Evolutionary conservation across 2,113 vertebrate genomes (phyloP), one percentile per base, ranked within the genome.

Genomic region (Etia nguti): DNA sequence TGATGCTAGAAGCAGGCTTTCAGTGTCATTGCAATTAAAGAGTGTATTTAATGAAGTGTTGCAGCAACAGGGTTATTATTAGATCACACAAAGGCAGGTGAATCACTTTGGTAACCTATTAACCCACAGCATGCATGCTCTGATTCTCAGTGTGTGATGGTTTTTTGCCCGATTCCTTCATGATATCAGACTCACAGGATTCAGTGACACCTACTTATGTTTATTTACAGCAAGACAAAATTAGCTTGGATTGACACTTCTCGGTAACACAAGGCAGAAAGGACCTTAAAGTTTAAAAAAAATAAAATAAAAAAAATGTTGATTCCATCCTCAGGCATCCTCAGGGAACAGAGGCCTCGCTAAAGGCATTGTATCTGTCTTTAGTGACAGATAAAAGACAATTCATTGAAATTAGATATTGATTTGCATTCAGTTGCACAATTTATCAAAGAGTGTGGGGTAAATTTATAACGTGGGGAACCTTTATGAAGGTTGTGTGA

Each of bases 171-270:
- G 5, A 1, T 75, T 85, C 43, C 60, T 80, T 86, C 57, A 79
- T 79, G 18, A 70, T 59, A 55, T 82, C 79, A 80, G 68, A 82
- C 48, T 79, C 83, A 60, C 68, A 79, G 34, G 43, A 46, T 46
- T 75, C 13, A 81, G 20, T 3, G 4, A 5, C 11, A 57, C 6
- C 7, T 59, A 43, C 85, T 91, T 26, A 73, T 91, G 57, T 81
- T 60, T 91, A 84, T 88, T 90, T 89, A 60, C 65, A 87, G 82
- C 10, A 12, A 16, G 77, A 79, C 88, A 90, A 91, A 90, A 90
- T 92, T 90, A 93, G 88, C 38, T 50, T 18, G 38, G 12, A 4
- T 68, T 22, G 24, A 36, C 41, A 68, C 43, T 65, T 52, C 57
- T 20, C 5, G 6, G 36, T 54, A 46, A 54, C 22, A 81, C 15